A percentile compares a stretch with the other conserved stretches of the same genome.
Conservation (phyloP, 2,113 vertebrate species). For the Jaculus jaculus region DNA sequence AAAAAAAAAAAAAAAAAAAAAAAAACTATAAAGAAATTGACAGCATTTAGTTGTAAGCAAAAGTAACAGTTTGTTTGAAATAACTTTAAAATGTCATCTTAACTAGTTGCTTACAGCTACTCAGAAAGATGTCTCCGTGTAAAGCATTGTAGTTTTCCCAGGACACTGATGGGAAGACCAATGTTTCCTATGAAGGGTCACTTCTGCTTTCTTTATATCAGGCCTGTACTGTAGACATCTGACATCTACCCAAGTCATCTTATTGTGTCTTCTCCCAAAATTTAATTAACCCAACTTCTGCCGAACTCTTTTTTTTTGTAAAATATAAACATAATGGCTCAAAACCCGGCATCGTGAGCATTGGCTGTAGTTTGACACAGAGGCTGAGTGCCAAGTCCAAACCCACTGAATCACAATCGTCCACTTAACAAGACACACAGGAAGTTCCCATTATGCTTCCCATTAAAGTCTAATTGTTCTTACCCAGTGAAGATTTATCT, state of each 20-base stretch:
- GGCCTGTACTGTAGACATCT: neutral
- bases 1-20: neutral
- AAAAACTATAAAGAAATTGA: neutral
- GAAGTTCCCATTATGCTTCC: neutral
- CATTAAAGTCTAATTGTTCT: slow-evolving; percentile 25
- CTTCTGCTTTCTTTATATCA: neutral
- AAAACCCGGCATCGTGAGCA: neutral
- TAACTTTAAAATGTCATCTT: neutral
- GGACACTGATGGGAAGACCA: neutral
- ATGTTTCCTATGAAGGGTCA: neutral
- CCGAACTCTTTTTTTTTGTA: neutral
- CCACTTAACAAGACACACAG: neutral
- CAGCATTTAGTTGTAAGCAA: neutral
- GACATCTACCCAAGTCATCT: neutral
- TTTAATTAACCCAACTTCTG: neutral
- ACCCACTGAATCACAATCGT: neutral
- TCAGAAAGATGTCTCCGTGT: neutral
- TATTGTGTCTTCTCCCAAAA: neutral
- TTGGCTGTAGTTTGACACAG: neutral
- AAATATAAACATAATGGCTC: neutral
- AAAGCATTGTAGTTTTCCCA: neutral
- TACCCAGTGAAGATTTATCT: neutral
- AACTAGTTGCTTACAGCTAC: neutral
- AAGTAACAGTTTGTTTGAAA: neutral
- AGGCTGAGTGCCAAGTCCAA: neutral